These are phyloP conservation scores for Desmodus rotundus DNA, from an alignment of 2,113 vertebrate species.

Conservation along the genomic window DNA sequence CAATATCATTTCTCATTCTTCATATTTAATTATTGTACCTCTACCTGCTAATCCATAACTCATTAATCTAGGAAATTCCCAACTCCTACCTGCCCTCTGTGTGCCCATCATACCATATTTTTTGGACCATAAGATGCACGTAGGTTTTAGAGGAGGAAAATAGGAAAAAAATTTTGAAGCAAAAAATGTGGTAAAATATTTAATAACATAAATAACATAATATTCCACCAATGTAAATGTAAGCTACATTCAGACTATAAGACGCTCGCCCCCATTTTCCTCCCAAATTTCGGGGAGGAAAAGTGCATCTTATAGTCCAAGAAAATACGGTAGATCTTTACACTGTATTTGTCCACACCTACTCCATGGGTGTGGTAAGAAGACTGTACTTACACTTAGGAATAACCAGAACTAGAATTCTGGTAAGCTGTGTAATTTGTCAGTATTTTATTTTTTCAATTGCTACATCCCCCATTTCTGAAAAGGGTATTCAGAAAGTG, in stretches of 20 bases:
- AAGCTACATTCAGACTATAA: too few relatives aligned
- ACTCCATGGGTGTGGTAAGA: neutral
- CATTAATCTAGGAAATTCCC: neutral
- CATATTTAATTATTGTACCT: neutral
- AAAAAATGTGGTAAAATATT: too few relatives aligned
- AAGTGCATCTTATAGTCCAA: too few relatives aligned
- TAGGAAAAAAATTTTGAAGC: too few relatives aligned
- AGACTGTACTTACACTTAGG: neutral
- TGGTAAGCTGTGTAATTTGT: neutral
- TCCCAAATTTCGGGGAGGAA: too few relatives aligned
- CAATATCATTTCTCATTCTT: neutral
- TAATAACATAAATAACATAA: too few relatives aligned
- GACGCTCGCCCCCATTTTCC: too few relatives aligned
- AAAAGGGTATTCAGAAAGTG: neutral
- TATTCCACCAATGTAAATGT: too few relatives aligned
- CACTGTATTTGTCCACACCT: too few relatives aligned
- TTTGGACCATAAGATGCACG: too few relatives aligned
- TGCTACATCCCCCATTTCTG: neutral
- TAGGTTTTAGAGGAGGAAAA: too few relatives aligned
- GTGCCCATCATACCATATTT: neutral
- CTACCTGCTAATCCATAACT: neutral
- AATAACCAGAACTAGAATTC: neutral
- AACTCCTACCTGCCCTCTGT: neutral
- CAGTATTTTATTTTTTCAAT: neutral
- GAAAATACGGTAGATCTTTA: too few relatives aligned